A percentile compares a stretch with the other conserved stretches of the same genome.
Conservation (phyloP, 2,888 invertebrate genomes). For the Hirtodrosophila alboralis region DNA sequence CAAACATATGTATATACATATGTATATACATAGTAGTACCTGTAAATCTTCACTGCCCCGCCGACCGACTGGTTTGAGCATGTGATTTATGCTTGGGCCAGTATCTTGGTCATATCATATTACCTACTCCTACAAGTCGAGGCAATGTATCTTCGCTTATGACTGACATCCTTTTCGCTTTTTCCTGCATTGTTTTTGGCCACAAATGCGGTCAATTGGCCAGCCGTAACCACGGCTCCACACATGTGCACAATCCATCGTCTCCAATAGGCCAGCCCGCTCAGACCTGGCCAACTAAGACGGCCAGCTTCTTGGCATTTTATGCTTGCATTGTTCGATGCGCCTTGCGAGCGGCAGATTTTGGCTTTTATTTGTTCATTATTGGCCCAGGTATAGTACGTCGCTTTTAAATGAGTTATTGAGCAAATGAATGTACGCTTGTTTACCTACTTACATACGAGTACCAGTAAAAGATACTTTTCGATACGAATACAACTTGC, state of each 20-base stretch:
- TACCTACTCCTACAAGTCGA: slow-evolving; percentile 61
- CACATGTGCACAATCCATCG: slow-evolving; percentile 51
- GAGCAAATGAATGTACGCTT: slow-evolving; percentile 68
- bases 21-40: too few species aligned
- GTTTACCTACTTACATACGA: slow-evolving; percentile 57
- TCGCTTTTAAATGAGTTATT: slow-evolving; percentile 76
- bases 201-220: slow-evolving; percentile 71
- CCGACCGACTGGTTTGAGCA: slow-evolving; percentile 39
- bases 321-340: slow-evolving; percentile 65
- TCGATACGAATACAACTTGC: slow-evolving; percentile 30
- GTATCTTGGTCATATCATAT: slow-evolving; percentile 76
- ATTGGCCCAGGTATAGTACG: slow-evolving; percentile 60
- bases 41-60: not conserved
- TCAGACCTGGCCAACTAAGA: slow-evolving; percentile 10
- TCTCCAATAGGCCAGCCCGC: slow-evolving; percentile 37
- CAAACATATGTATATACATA: too few species aligned
- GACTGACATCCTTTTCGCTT: slow-evolving; percentile 76
- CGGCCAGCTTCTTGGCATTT: slow-evolving; percentile 46
- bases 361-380: slow-evolving; percentile 76
- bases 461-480: slow-evolving; percentile 8
- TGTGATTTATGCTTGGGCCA: slow-evolving; percentile 68
- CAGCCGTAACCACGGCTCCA: slow-evolving; percentile 50
- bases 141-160: slow-evolving; percentile 74
- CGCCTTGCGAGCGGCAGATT: slow-evolving; percentile 61
- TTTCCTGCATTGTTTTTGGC: slow-evolving; percentile 66